A percentile compares a stretch with the other conserved stretches of the same genome.
phyloP scores from a whole-genome alignment of 2,888 invertebrate species.

The Clusia tigrina region DNA sequence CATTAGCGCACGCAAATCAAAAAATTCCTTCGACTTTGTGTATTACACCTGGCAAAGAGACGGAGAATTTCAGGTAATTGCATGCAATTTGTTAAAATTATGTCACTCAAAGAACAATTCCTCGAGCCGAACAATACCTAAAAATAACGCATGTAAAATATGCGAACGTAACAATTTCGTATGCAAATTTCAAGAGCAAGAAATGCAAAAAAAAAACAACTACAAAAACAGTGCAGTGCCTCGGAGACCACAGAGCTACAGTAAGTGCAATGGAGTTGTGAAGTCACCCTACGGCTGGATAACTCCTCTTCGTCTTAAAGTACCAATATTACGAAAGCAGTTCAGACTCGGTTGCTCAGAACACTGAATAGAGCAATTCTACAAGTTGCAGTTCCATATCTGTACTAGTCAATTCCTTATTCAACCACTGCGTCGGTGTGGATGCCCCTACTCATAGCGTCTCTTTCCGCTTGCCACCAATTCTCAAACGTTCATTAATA shows the following conservation, averaged over 20 bases:
- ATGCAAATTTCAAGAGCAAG: constrained; percentile 3
- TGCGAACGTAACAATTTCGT: neutral
- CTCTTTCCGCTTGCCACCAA: no score
- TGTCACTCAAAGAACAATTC: constrained; percentile 5
- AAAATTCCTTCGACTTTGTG: neutral
- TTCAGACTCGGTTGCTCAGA: no score
- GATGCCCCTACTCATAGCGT: no score
- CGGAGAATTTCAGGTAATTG: neutral
- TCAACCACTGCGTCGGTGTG: no score
- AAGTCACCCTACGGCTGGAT: no score
- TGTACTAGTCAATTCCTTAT: no score
- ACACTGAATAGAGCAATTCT: no score
- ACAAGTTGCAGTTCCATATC: no score
- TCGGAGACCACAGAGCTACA: neutral
- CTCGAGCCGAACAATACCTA: neutral
- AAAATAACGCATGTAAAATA: neutral
- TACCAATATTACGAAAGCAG: no score
- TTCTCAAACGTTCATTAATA: no score
- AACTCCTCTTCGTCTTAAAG: no score
- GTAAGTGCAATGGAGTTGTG: neutral
- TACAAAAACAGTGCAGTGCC: neutral
- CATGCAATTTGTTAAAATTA: neutral
- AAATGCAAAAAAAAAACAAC: neutral
- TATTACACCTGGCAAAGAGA: constrained; percentile 1
- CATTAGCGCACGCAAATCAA: no score